Evolutionary conservation across 1,140 invertebrate species (phyloP).

Genomic region (Pseudomyrmex gracilis): DNA sequence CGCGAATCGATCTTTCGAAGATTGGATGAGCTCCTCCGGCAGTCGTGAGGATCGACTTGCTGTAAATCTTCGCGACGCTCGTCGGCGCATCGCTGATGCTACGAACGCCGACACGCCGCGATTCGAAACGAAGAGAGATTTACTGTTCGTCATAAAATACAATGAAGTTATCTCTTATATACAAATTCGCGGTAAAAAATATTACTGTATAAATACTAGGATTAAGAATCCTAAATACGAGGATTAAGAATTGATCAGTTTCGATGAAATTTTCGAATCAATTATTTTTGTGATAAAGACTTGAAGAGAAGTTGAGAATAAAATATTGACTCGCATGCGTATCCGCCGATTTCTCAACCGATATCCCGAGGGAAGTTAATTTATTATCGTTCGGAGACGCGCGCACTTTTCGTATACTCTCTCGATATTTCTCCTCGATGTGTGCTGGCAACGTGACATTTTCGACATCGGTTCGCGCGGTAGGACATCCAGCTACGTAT

Average conservation of each 20-base stretch:
- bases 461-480: constrained; percentile 61
- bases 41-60: constrained; percentile 1
- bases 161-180: no score
- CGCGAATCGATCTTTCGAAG: constrained; percentile 25
- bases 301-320: not conserved
- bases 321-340: not conserved
- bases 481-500: constrained; percentile 70
- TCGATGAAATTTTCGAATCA: not conserved
- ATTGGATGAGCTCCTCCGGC: constrained; percentile 20
- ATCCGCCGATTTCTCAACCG: constrained; percentile 1
- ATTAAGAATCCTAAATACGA: not conserved
- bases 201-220: no score
- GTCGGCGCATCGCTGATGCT: not conserved
- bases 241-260: not conserved
- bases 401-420: not conserved
- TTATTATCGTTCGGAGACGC: no score
- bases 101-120: not conserved
- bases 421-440: not conserved
- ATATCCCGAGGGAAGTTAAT: not conserved
- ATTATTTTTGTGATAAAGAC: not conserved
- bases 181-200: no score
- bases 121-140: constrained; percentile 6
- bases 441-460: constrained; percentile 49
- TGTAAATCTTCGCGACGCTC: constrained; percentile 11
- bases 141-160: not conserved